Base-by-base conservation (phyloP, 2,113 vertebrate genomes). In the Ictalurus punctatus region DNA sequence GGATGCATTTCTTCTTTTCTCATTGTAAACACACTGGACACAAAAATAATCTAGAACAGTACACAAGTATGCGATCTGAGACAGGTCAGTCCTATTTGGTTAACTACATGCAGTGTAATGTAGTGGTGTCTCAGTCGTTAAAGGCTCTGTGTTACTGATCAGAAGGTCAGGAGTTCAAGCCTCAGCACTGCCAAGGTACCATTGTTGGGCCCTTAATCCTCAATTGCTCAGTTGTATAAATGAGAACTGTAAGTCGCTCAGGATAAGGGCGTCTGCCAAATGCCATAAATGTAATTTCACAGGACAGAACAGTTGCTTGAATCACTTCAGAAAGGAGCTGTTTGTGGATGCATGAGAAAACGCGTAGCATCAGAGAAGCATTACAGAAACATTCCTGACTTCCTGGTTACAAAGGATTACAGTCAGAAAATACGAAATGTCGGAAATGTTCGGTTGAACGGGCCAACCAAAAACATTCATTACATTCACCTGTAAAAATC, bases 401-500 rank as follows among this genome's bases (percentile, higher is more conserved):
- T 80, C 76, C 76, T 86, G 76, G 63, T 48, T 90, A 17, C 17
- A 21, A n/a, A 83, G 84, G 86, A 86, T 59, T 59, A 85, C 54
- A 83, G 84, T 58, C 65, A 48, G 25, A 61, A 56, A 86, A 83
- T 27, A 89, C 10, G 23, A 71, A 61, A 19, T 9, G 71, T 76
- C 79, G 69, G 23, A 81, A 58, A 25, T 13, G 19, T 54, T 23
- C n/a, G 27, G 54, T 54, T 48, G 79, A 86, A 90, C 27, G 17
- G 84, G 76, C 87, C 86, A 83, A 78, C 59, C 73, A 23, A 84
- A 84, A 89, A 86, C 90, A 37, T 84, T 89, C 73, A 87, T 89
- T 91, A 91, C 83, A 71, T 83, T 90, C 59, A 83, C 80, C 74
- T 40, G 63, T 84, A 58, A 83, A 88, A 88, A 84, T 84, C 67